Conservation (phyloP, 2,113 vertebrate species). For the Ophthalmolycus amberensis region DNA sequence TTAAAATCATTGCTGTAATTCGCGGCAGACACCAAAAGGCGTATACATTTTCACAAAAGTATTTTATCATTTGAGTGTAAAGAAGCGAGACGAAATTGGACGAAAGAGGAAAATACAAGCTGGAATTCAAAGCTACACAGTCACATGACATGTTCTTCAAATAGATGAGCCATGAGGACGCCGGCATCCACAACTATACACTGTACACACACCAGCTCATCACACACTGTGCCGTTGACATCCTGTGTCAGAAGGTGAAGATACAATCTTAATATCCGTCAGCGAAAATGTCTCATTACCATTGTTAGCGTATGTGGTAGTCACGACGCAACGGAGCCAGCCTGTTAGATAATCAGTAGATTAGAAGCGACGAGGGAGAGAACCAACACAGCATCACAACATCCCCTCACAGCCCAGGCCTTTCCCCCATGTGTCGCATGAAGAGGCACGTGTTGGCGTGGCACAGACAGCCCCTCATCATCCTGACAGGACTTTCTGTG, state of each 20-base stretch:
- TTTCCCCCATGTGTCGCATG: constrained; percentile 10
- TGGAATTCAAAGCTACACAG: neutral
- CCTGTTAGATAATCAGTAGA: constrained; percentile 59
- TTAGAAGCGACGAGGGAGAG: constrained; percentile 35
- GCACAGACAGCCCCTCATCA: constrained; percentile 25
- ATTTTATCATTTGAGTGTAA: neutral
- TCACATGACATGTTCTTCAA: constrained; percentile 37
- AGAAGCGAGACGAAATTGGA: neutral
- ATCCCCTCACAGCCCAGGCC: neutral
- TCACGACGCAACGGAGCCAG: constrained; percentile 12
- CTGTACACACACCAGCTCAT: constrained; percentile 25
- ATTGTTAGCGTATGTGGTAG: constrained; percentile 47
- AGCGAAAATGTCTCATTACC: constrained; percentile 73
- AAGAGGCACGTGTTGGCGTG: constrained; percentile 31
- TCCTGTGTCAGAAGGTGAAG: constrained; percentile 54
- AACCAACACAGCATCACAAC: constrained; percentile 9
- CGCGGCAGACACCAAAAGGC: neutral
- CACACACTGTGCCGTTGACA: constrained; percentile 34
- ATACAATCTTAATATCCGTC: constrained; percentile 55
- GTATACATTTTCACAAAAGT: no score
- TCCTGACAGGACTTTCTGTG: constrained; percentile 17
- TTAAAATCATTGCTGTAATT: neutral
- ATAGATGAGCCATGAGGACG: constrained; percentile 32
- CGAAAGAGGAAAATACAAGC: neutral
- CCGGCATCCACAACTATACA: constrained; percentile 45